Conservation (phyloP, 2,113 vertebrate species). For the Picathartes gymnocephalus region DNA sequence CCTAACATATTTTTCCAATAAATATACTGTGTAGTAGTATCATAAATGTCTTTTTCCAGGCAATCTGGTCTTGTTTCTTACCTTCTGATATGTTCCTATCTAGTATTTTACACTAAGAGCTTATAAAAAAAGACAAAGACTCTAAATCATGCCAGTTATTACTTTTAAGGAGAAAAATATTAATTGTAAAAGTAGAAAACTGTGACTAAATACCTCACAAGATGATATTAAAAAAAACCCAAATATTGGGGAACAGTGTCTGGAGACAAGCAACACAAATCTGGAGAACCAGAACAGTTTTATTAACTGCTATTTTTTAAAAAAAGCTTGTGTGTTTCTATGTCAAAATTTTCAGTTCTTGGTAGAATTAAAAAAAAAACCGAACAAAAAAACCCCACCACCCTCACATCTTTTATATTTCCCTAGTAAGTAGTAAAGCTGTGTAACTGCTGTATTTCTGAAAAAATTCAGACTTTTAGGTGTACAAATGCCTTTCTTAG, state of each 20-base stretch:
- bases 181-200: neutral
- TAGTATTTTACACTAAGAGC: neutral
- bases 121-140: neutral
- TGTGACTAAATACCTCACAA: neutral
- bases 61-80: neutral
- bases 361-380: neutral
- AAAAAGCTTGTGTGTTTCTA: rapidly evolving
- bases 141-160: neutral
- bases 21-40: neutral
- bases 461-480: neutral
- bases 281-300: neutral
- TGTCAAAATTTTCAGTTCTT: neutral
- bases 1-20: neutral
- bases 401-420: neutral
- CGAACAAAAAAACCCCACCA: neutral
- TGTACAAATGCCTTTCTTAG: neutral
- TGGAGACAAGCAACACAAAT: neutral
- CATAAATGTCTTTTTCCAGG: neutral
- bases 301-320: neutral
- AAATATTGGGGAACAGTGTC: neutral
- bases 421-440: neutral
- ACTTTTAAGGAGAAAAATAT: neutral
- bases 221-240: neutral
- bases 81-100: neutral
- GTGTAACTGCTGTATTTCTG: neutral